Conservation (phyloP, 2,888 invertebrate genomes). For the Leptinotarsa haldemani region DNA sequence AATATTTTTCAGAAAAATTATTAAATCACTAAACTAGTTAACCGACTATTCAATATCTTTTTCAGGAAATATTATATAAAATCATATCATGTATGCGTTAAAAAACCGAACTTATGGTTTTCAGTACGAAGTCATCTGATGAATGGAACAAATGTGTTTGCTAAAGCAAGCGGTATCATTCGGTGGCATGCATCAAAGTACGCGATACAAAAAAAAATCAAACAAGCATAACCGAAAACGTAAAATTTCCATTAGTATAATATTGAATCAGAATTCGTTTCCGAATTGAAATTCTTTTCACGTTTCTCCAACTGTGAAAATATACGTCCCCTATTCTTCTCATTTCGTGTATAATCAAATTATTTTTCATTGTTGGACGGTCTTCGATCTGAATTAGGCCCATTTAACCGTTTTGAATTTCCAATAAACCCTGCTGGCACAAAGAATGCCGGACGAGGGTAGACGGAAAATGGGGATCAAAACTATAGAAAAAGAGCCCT, state of each 20-base stretch:
- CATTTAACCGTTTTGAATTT: slow-evolving; percentile 47
- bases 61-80: too few relatives aligned
- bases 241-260: slow-evolving; percentile 13
- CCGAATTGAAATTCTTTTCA: slow-evolving; percentile 9
- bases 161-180: too few relatives aligned
- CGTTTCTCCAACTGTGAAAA: slow-evolving; percentile 18
- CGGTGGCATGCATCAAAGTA: too few relatives aligned
- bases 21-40: too few relatives aligned
- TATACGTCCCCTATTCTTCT: slow-evolving; percentile 19
- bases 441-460: slow-evolving; percentile 38
- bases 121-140: background rate
- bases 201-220: background rate
- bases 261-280: slow-evolving; percentile 4
- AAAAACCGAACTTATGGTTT: too few relatives aligned
- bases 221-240: background rate
- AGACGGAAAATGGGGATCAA: slow-evolving; percentile 31
- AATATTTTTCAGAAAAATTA: too few relatives aligned
- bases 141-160: too few relatives aligned
- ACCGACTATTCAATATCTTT: too few relatives aligned
- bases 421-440: slow-evolving; percentile 45
- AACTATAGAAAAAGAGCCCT: slow-evolving; percentile 37
- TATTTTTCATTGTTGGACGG: slow-evolving; percentile 27
- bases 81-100: too few relatives aligned
- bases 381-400: slow-evolving; percentile 44
- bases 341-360: slow-evolving; percentile 24